These are phyloP conservation scores for Piprites chloris DNA, from an alignment of 2,113 vertebrate species.

Conservation along the genomic window DNA sequence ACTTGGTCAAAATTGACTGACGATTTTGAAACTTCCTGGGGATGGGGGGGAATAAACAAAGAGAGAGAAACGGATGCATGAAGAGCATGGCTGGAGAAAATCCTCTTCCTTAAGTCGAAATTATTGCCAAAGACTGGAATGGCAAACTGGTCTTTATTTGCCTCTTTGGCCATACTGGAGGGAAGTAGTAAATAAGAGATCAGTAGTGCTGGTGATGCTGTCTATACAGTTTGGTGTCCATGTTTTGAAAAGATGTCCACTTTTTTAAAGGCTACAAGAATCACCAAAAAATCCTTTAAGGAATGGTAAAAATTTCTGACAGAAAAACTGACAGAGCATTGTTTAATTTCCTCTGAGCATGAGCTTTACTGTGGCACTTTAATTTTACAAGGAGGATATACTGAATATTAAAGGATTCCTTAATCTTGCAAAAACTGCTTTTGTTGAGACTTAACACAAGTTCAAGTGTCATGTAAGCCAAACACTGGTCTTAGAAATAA, in stretches of 20 bases:
- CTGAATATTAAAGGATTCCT: not conserved
- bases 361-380: not conserved
- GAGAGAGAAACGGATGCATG: conserved; percentile 25
- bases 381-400: not conserved
- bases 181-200: not conserved
- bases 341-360: not conserved
- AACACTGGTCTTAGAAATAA: not conserved
- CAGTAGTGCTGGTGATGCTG: not conserved
- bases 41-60: not conserved
- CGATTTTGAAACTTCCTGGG: conserved; percentile 48
- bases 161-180: not conserved
- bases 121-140: not conserved
- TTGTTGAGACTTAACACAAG: not conserved
- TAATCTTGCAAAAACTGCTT: not conserved
- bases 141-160: not conserved
- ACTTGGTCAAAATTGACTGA: conserved; percentile 44
- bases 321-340: not conserved
- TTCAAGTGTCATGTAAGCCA: not conserved
- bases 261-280: not conserved
- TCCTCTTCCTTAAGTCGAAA: not conserved
- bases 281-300: not conserved
- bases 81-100: not conserved
- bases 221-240: not conserved
- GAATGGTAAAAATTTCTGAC: not conserved
- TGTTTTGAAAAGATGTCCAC: not conserved